These are phyloP conservation scores for Spisula subtruncata DNA, from an alignment of 2,888 invertebrate species.

Conservation along the genomic window DNA sequence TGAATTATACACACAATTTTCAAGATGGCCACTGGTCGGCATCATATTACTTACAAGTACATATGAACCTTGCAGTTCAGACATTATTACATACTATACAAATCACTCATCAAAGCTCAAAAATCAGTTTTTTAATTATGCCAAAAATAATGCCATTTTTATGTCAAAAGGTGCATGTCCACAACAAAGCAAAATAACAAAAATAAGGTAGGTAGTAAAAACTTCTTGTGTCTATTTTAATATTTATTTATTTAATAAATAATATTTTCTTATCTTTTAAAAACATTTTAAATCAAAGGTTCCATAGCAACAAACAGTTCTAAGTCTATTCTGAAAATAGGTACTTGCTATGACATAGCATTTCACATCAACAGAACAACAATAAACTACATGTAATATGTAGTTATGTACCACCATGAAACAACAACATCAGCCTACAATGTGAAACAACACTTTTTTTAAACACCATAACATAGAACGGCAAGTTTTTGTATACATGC, in stretches of 20 bases:
- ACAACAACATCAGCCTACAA: background rate
- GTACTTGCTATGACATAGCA: background rate
- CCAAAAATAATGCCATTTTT: slow-evolving; percentile 17
- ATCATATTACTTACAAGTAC: no score
- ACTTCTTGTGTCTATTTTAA: background rate
- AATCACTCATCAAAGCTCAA: background rate
- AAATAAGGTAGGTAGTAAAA: background rate
- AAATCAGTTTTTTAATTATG: background rate
- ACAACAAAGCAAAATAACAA: background rate
- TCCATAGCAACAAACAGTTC: background rate
- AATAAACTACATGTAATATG: no score
- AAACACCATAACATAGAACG: background rate
- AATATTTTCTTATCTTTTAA: no score
- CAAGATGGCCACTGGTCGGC: no score
- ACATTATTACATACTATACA: no score
- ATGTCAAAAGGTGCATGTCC: background rate
- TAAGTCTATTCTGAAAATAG: background rate
- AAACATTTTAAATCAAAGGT: no score
- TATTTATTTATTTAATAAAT: background rate
- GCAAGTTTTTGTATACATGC: background rate
- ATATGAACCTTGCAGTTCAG: no score
- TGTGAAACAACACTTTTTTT: background rate
- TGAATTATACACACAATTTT: no score
- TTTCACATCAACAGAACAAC: background rate
- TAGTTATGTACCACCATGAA: background rate